Conservation (phyloP, 1,140 invertebrate genomes). For the Drosophila aff. region DNA sequence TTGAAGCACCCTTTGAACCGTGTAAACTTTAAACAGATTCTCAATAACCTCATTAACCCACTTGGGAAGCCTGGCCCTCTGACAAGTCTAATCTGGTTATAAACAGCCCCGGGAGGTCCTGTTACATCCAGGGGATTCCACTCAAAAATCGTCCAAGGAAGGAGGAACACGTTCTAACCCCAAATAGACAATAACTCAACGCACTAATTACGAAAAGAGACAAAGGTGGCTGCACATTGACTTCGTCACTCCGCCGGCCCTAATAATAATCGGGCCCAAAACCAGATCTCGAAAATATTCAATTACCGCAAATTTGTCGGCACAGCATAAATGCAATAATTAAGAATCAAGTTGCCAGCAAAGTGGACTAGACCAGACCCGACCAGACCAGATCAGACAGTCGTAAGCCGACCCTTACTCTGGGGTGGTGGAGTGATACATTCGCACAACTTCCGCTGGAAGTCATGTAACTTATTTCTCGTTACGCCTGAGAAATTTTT, state of each 20-base stretch:
- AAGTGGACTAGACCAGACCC: constrained; percentile 49
- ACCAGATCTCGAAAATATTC: constrained; percentile 69
- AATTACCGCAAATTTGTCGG: constrained; percentile 83
- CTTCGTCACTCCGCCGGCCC: constrained; percentile 53
- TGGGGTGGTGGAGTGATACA: constrained; percentile 35
- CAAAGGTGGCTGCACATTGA: constrained; percentile 75
- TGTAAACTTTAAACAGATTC: constrained; percentile 26
- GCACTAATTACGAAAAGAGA: constrained; percentile 73
- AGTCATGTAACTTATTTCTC: constrained; percentile 82
- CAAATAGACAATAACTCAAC: constrained; percentile 73
- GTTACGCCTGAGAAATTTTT: constrained; percentile 79
- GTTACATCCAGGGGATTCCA: constrained; percentile 6
- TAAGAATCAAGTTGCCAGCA: constrained; percentile 75
- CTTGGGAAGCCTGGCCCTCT: constrained; percentile 23
- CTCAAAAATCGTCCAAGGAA: constrained; percentile 28
- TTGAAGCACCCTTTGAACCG: constrained; percentile 20
- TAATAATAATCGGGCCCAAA: constrained; percentile 26
- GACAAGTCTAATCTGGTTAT: constrained; percentile 49
- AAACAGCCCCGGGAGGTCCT: constrained; percentile 45
- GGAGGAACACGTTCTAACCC: constrained; percentile 68
- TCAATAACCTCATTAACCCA: constrained; percentile 63
- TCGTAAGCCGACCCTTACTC: constrained; percentile 43
- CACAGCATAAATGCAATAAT: constrained; percentile 80
- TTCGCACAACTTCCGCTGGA: constrained; percentile 64
- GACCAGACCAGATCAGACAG: constrained; percentile 21